Evolutionary conservation across 2,113 vertebrate species (phyloP), one percentile per base, ranked within the genome.

Genomic region (Triplophysa siluroides): DNA sequence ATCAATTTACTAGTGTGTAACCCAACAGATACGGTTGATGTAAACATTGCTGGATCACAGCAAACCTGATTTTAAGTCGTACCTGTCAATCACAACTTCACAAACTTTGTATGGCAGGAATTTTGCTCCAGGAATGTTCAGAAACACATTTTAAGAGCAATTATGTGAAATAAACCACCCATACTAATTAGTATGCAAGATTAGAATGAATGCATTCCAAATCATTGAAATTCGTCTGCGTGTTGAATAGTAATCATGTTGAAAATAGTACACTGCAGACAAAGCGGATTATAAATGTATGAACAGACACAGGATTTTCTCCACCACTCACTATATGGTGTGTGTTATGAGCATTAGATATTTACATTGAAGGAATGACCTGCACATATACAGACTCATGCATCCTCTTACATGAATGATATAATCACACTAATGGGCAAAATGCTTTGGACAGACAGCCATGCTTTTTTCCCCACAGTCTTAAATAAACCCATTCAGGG

Each of bases 381-480:
- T 73, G 71, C 52, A n/a, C 29, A 14, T 71, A 9, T 45, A 50
- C 52, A 14, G 26, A 52, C 23, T 10, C 11, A 24, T 47, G 26
- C 50, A 5, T 43, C 64, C 18, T 18, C 52, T 56, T 6, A 18
- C 18, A 56, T 56, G 52, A 56, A 56, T 9, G 26, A 43, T 13
- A 74, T 74, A 74, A 74, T 74, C 14, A 24, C 72, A 3, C 72
- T 74, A 74, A 74, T 74, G 72, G 72, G 33, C 33, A 38, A 5
- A 11, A 45, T 45, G 72, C 61, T 45, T 62, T 26, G n/a, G 54
- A 74, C 38, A 74, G 56, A 29, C 56, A 45, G 0, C 13, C 72
- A 38, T 38, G 33, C 26, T 7, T 38, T 61, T 58, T 74, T 16
- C 11, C n/a, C n/a, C 71, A 61, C 56, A 60, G 12, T 61, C 54